phyloP scores from a whole-genome alignment of 2,113 vertebrate genomes.

The Turdus rufiventris region DNA sequence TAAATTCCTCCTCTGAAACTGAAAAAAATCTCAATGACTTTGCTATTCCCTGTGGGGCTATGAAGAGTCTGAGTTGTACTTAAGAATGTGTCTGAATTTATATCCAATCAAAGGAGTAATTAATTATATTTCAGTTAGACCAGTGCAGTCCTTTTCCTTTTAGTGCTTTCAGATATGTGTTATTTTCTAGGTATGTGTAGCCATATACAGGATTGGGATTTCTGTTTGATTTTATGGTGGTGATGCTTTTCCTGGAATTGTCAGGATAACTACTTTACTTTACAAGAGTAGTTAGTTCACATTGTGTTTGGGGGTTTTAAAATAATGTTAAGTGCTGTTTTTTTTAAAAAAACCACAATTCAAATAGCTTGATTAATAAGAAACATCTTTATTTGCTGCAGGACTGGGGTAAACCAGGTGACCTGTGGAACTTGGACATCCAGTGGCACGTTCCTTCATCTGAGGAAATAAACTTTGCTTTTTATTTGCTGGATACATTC shows the following conservation, averaged over 20 bases:
- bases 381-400: slow-evolving; percentile 45
- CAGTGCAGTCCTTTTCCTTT: neutral
- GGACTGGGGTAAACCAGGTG: slow-evolving; percentile 98
- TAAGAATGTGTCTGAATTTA: neutral
- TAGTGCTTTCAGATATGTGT: neutral
- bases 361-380: neutral
- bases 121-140: neutral
- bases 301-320: neutral
- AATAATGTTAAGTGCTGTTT: neutral
- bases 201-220: neutral
- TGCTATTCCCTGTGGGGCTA: neutral
- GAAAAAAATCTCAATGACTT: neutral
- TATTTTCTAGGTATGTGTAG: neutral
- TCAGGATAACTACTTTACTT: neutral
- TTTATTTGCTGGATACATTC: slow-evolving; percentile 88
- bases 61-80: neutral
- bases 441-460: slow-evolving; percentile 92
- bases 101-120: neutral
- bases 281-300: neutral
- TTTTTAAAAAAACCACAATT: neutral
- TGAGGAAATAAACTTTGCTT: slow-evolving; percentile 86
- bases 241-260: neutral
- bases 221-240: neutral
- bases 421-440: slow-evolving; percentile 91
- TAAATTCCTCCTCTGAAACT: neutral